Base-by-base conservation (phyloP, 2,113 vertebrate genomes). In the Lontra canadensis region DNA sequence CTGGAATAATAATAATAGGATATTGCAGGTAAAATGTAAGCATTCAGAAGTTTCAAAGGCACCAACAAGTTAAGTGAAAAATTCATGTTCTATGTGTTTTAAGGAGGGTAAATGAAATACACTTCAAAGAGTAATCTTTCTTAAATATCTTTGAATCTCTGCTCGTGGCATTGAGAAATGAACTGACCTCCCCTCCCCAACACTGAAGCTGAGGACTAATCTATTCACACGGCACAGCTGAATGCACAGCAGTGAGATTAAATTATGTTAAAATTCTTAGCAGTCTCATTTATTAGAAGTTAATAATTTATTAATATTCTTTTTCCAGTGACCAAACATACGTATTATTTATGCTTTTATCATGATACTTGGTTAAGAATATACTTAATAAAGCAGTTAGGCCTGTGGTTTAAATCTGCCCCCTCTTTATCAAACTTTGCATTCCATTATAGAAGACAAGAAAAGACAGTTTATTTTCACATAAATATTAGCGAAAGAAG, bases 91-190 rank as follows among this genome's bases (percentile, higher is more conserved):
- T 92, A 55, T 9, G 74, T 26, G 67, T 73, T 96, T 94, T 80
- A 97, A 87, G 67, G 97, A 92, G 93, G 44, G 47, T 83, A 95
- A 98, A 93, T 88, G 92, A 98, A 98, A 83, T 88, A 80, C n/a
- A 76, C 90, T 55, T 93, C 88, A 97, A 88, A 97, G 93, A n/a
- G 78, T 89, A 95, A 90, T 97, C 80, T 93, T 94, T 96, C 96
- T 97, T 98, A 98, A 96, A 96, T 63, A n/a, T 82, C 83, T 98
- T 95, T 96, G 96, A 89, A 96, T 98, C 89, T 97, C 59, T 23
- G 61, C 78, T 96, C 93, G n/a, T 87, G 25, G 47, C 86, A 83
- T 74, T 87, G 91, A 96, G 97, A 96, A 96, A 97, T 76, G 83
- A 98, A 98, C 98, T 93, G 92, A 96, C 90, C 42, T 47, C 23